Base-by-base conservation (phyloP, 2,888 invertebrate species). In the Drosophila maculinotata region DNA sequence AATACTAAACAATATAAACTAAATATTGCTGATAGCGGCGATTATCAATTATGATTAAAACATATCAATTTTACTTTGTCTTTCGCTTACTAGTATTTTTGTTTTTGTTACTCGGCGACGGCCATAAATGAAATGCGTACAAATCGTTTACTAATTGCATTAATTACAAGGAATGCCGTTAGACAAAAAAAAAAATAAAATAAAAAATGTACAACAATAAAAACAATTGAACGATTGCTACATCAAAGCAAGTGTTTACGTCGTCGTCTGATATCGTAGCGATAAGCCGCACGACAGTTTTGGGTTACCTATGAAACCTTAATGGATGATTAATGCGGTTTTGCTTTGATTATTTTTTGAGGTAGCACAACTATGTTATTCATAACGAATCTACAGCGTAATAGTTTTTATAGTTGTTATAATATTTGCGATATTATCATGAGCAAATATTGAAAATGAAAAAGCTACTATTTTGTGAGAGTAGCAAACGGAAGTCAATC, bases 91-190 rank as follows among this genome's bases (percentile, higher is more conserved):
- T 36, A 38, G 33, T 31, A 20, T 53, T 23, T 33, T 57, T 59
- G 35, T 12, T 25, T 44, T 20, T 30, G 17, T 23, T 66, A 15
- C 17, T 30, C 42, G 41, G 30, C 35, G 52, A 39, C 49, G 45
- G 49, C 44, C 59, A 58, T 60, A 75, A 75, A 70, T 42, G 59
- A 53, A 79, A 63, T 67, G 67, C 72, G 67, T 73, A 70, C 73
- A 82, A 80, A 80, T 80, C 60, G 76, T 71, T 82, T 64, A 71
- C 69, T 81, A 82, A 80, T 80, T 84, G 64, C 59, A 70, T 62
- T 79, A 81, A 80, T 84, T 76, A 79, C 67, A 20, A 44, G 64
- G 51, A 71, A 76, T 69, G 51, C 47, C 59, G 58, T 54, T 56
- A 63, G 36, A 38, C 2, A 28, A 39, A 12, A 44, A 44, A 28